Percentiles rank a stretch among this genome's conserved stretches.
Evolutionary conservation across 2,888 invertebrate genomes (phyloP).

Genomic region (Scelioninae gen. 1): DNA sequence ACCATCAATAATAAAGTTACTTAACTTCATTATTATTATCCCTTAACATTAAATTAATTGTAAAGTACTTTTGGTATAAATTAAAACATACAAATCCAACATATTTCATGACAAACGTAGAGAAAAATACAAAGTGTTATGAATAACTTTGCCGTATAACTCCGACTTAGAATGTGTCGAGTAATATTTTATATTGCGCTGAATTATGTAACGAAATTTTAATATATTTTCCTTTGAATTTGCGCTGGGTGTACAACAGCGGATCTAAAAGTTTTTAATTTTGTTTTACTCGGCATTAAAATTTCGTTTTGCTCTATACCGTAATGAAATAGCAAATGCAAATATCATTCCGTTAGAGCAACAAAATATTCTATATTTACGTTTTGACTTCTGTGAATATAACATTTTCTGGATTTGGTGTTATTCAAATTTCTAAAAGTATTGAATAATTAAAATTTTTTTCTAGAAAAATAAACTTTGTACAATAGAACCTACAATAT

Average conservation of each 20-base stretch:
- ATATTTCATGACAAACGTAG: neutral
- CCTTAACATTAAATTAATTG: too few species aligned
- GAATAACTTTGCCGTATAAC: neutral
- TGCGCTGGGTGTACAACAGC: neutral
- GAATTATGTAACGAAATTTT: slow-evolving; percentile 14
- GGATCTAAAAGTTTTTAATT: neutral
- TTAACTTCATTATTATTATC: too few species aligned
- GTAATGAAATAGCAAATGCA: slow-evolving; percentile 35
- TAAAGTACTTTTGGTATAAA: neutral
- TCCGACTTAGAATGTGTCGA: neutral
- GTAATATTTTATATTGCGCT: slow-evolving; percentile 12
- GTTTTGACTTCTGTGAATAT: neutral
- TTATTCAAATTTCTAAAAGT: too few species aligned
- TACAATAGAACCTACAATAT: too few species aligned
- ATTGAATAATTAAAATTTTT: too few species aligned
- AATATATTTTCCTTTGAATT: slow-evolving; percentile 12
- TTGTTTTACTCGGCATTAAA: slow-evolving; percentile 11
- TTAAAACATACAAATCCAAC: neutral
- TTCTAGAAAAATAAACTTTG: too few species aligned
- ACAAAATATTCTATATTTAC: slow-evolving; percentile 15
- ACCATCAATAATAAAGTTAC: too few species aligned
- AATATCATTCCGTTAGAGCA: slow-evolving; percentile 25
- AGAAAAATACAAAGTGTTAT: neutral
- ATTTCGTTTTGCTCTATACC: slow-evolving; percentile 6
- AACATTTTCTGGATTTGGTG: too few species aligned